Percentiles rank a stretch among this genome's conserved stretches.
Evolutionary conservation across 2,888 invertebrate genomes (phyloP).

Genomic region (Poecilobothrus nobilitatus): DNA sequence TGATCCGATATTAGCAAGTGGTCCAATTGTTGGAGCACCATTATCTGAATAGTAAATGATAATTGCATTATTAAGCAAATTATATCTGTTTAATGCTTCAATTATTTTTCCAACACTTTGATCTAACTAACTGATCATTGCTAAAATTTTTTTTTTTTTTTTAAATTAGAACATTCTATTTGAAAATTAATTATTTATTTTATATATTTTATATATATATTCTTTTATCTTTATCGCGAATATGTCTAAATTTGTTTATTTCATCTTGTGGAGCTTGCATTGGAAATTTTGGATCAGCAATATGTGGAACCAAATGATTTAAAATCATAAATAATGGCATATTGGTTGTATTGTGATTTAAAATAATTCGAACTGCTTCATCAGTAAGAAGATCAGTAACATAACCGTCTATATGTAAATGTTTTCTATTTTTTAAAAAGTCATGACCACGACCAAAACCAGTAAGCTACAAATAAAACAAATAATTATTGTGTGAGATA

Average conservation of each 20-base stretch:
- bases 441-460: slow-evolving; percentile 42
- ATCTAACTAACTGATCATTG: slow-evolving; percentile 78
- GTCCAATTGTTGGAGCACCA: slow-evolving; percentile 68
- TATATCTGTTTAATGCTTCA: slow-evolving; percentile 53
- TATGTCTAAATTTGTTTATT: slow-evolving; percentile 58
- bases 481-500: slow-evolving; percentile 16
- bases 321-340: slow-evolving; percentile 71
- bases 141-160: slow-evolving; percentile 44
- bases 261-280: slow-evolving; percentile 66
- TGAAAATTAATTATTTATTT: slow-evolving; percentile 29
- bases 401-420: slow-evolving; percentile 54
- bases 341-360: slow-evolving; percentile 45
- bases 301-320: slow-evolving; percentile 71
- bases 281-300: slow-evolving; percentile 58
- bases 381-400: slow-evolving; percentile 62
- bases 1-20: slow-evolving; percentile 63
- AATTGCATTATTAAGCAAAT: slow-evolving; percentile 71
- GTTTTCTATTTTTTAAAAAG: slow-evolving; percentile 46
- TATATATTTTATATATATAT: slow-evolving; percentile 51
- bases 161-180: background rate
- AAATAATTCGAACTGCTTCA: slow-evolving; percentile 56
- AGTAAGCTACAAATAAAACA: slow-evolving; percentile 19
- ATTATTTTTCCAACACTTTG: slow-evolving; percentile 73
- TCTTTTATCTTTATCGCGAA: slow-evolving; percentile 55
- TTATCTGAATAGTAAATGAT: slow-evolving; percentile 84